Evolutionary conservation across 1,140 invertebrate species (phyloP).

Genomic region (Bilobella aurantiaca): DNA sequence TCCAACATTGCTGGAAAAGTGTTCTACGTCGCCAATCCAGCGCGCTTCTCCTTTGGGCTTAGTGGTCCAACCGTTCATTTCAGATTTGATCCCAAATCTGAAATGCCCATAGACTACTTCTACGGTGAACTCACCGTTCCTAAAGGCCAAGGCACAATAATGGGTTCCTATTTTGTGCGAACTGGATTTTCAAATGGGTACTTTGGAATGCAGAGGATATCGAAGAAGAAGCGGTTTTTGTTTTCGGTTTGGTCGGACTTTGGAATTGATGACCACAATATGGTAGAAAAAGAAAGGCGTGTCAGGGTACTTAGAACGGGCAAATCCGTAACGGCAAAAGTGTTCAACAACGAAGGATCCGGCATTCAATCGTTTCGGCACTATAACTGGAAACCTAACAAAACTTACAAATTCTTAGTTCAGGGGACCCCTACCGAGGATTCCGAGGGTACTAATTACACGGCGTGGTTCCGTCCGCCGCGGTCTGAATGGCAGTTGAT

Average conservation of each 20-base stretch:
- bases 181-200: constrained; percentile 21
- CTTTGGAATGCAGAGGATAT: constrained; percentile 24
- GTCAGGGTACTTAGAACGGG: constrained; percentile 13
- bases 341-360: constrained; percentile 21
- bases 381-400: constrained; percentile 14
- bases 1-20: background rate
- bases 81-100: background rate
- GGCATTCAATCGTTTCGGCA: constrained; percentile 13
- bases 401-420: constrained; percentile 15
- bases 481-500: constrained; percentile 8
- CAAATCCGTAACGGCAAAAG: constrained; percentile 12
- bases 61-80: constrained; percentile 23
- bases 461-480: constrained; percentile 13
- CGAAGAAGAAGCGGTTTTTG: constrained; percentile 11
- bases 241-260: constrained; percentile 23
- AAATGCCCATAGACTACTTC: constrained; percentile 20
- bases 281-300: constrained; percentile 19
- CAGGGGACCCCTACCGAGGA: background rate
- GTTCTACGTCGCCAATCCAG: background rate
- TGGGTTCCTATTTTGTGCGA: constrained; percentile 20
- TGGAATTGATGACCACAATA: constrained; percentile 11
- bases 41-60: constrained; percentile 15
- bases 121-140: constrained; percentile 22
- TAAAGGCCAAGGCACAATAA: constrained; percentile 11
- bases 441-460: constrained; percentile 9